These are phyloP conservation scores for Carcina quercana DNA, from an alignment of 2,888 invertebrate species.

Conservation along the genomic window DNA sequence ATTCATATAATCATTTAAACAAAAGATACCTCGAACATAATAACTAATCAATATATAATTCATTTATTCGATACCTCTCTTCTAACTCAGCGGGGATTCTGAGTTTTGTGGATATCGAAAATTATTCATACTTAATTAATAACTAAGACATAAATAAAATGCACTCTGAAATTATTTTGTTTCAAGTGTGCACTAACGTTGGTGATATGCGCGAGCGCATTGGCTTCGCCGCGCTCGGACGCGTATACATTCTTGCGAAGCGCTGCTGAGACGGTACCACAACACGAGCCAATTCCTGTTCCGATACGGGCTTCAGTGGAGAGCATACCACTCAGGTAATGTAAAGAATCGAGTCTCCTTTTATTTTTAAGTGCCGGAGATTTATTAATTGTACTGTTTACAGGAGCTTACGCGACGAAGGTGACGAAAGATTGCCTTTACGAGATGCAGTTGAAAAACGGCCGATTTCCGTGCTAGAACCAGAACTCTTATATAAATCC, in stretches of 20 bases:
- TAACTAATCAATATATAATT: neutral
- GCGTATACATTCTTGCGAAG: slow-evolving; percentile 41
- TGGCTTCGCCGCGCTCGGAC: slow-evolving; percentile 45
- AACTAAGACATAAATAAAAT: no score
- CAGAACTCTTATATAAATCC: slow-evolving; percentile 36
- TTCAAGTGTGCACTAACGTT: slow-evolving; percentile 40
- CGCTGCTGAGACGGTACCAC: slow-evolving; percentile 54
- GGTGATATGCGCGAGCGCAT: slow-evolving; percentile 34
- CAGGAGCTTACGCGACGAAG: slow-evolving; percentile 54
- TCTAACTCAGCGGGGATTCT: neutral
- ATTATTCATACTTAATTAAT: no score
- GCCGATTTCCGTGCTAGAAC: slow-evolving; percentile 51
- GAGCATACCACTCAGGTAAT: slow-evolving; percentile 75
- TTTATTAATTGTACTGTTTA: slow-evolving; percentile 11
- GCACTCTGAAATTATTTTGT: slow-evolving; percentile 12
- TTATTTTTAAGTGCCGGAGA: no score
- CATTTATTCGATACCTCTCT: neutral
- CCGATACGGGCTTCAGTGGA: slow-evolving; percentile 87
- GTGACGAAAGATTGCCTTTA: slow-evolving; percentile 72
- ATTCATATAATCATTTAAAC: slow-evolving; percentile 35
- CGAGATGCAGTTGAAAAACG: slow-evolving; percentile 82
- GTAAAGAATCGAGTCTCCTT: no score
- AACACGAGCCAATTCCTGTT: slow-evolving; percentile 49
- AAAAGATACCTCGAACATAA: slow-evolving; percentile 22
- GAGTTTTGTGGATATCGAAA: no score